Evolutionary conservation across 2,888 invertebrate species (phyloP), one percentile per base, ranked within the genome.

Genomic region (Ellobium chinense): DNA sequence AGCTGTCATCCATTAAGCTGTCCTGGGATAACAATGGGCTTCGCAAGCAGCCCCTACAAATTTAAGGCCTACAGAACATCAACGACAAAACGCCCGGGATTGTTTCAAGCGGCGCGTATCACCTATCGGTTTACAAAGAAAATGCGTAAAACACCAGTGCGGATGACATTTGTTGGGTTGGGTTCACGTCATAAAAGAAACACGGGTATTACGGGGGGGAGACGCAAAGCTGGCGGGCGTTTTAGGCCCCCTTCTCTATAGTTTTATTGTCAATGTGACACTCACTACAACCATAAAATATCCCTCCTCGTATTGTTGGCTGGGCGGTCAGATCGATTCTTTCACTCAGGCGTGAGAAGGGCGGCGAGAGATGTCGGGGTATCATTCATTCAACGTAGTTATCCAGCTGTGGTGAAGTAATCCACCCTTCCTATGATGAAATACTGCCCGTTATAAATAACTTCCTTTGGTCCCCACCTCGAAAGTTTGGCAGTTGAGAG

Each of bases 221-320:
- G 60, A 60, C 60, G 27, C n/a, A n/a, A 27, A 27, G 60, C 60
- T n/a, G 60, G 12, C n/a, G 14, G 7, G 21, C n/a, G 60, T 27
- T 27, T 60, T 27, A 46, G 18, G 46, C 60, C n/a, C 5, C 54
- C 54, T 9, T 27, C n/a, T n/a, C 60, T n/a, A n/a, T n/a, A 7
- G n/a, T 27, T 60, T 60, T 60, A 24, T 60, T 60, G 21, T 27
- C n/a, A 7, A 7, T 14, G 5, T 27, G n/a, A 24, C 21, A 24
- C 60, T 60, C 60, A 60, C n/a, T 60, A 7, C 60, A 21, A 60
- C 60, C 60, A 60, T 60, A 60, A 60, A 60, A 21, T 24, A 60
- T 21, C 21, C 14, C 9, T 18, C 46, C 46, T 46, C 9, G 7
- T 46, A 12, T 46, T 46, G 46, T 46, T 46, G 46, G n/a, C n/a